Evolutionary conservation across 2,113 vertebrate species (phyloP).

Genomic region (Pipra filicauda): DNA sequence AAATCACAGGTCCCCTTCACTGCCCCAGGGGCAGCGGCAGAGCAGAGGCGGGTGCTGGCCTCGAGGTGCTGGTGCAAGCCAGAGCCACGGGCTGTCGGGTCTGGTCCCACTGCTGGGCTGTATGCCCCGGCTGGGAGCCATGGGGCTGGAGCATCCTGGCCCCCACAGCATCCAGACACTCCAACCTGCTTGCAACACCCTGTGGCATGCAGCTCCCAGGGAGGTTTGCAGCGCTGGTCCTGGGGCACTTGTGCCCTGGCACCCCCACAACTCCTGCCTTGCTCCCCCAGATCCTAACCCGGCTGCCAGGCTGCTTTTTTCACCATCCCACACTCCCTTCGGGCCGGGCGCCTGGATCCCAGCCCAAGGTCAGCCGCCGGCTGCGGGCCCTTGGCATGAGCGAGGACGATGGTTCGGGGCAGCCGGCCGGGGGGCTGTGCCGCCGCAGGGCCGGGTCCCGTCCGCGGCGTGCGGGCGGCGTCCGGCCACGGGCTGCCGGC

Average conservation of each 20-base stretch:
- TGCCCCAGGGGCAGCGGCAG: background rate
- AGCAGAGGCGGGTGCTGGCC: background rate
- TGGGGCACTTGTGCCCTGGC: rapidly evolving
- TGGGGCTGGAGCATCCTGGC: rapidly evolving
- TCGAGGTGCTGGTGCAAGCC: background rate
- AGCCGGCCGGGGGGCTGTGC: background rate
- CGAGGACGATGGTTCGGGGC: background rate
- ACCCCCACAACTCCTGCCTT: background rate
- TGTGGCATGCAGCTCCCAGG: rapidly evolving
- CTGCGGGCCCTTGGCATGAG: background rate
- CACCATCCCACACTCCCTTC: background rate
- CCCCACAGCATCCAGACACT: rapidly evolving
- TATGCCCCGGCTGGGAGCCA: rapidly evolving
- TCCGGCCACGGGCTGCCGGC: slow-evolving; percentile 43
- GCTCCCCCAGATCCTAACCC: background rate
- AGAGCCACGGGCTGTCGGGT: no score
- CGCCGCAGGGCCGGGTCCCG: background rate
- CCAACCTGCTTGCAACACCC: rapidly evolving
- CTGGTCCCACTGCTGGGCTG: background rate
- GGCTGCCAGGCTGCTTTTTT: background rate
- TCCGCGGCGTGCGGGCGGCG: background rate
- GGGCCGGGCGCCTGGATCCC: background rate
- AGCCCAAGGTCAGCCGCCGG: background rate
- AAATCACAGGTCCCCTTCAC: slow-evolving; percentile 29
- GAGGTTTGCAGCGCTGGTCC: background rate